Evolutionary conservation across 2,113 vertebrate species (phyloP).

Genomic region (Saguinus midas): DNA sequence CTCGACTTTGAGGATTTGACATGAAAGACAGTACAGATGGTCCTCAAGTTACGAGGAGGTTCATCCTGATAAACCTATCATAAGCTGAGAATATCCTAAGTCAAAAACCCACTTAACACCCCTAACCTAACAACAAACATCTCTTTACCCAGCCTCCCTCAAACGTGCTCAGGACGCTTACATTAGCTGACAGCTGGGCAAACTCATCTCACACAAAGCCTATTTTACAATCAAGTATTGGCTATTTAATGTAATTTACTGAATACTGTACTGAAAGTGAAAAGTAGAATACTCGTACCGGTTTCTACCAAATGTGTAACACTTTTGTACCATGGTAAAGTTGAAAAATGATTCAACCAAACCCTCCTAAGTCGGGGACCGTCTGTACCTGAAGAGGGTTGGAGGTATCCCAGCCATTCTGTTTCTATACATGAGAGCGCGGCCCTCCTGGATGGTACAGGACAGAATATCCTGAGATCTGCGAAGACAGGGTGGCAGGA

Average conservation of each 20-base stretch:
- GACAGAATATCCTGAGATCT: not conserved
- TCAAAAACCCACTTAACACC: not conserved
- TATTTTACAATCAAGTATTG: not conserved
- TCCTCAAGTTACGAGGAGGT: not conserved
- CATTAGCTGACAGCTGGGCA: not conserved
- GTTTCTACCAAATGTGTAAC: not conserved
- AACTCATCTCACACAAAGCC: not conserved
- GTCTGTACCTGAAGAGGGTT: not conserved
- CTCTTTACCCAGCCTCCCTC: not conserved
- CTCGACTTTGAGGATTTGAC: not conserved
- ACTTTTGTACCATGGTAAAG: not conserved
- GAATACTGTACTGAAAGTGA: not conserved
- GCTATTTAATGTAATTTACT: not conserved
- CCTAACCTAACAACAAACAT: not conserved
- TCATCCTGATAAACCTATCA: not conserved
- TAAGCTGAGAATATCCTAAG: not conserved
- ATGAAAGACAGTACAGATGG: not conserved
- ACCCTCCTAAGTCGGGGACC: not conserved
- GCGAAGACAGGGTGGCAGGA: accelerated
- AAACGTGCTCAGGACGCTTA: not conserved
- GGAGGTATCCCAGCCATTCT: not conserved
- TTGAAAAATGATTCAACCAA: not conserved
- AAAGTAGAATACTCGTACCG: not conserved
- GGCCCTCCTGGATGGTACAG: not conserved
- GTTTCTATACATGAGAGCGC: not conserved